A percentile compares a stretch with the other conserved stretches of the same genome.
Evolutionary conservation across 2,113 vertebrate genomes (phyloP).

Genomic region (Lagopus leucura): DNA sequence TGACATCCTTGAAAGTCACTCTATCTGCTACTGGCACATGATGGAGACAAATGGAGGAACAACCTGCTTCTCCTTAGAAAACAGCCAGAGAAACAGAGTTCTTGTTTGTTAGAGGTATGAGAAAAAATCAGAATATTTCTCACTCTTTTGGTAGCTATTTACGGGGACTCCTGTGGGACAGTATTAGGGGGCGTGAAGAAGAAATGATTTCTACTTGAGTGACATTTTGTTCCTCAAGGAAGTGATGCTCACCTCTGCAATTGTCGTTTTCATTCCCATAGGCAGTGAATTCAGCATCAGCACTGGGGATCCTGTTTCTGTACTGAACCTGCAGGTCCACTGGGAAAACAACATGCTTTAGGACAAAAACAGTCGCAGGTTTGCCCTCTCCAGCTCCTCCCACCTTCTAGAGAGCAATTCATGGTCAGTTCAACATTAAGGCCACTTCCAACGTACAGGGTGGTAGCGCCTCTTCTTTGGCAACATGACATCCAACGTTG

Average conservation of each 20-base stretch:
- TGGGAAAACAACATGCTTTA: conserved; percentile 35
- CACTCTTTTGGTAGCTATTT: background rate
- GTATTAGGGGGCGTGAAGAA: background rate
- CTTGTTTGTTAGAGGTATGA: background rate
- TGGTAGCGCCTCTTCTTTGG: conserved; percentile 65
- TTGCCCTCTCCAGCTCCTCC: background rate
- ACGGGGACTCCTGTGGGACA: background rate
- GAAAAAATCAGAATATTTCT: background rate
- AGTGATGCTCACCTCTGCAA: conserved; percentile 76
- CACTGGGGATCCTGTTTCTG: conserved; percentile 3
- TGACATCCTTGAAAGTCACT: background rate
- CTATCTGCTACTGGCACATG: background rate
- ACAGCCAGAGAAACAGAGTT: background rate
- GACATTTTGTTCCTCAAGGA: background rate
- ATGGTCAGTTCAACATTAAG: background rate
- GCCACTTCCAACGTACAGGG: conserved; percentile 39
- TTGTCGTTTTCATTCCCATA: conserved; percentile 35
- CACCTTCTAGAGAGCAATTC: background rate
- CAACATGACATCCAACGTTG: conserved; percentile 60
- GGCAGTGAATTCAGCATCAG: conserved; percentile 71
- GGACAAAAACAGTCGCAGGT: background rate
- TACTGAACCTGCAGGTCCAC: conserved; percentile 50
- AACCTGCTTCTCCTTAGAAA: background rate
- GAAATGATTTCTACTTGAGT: background rate
- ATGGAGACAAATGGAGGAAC: background rate